Percentiles rank a stretch among this genome's conserved stretches.
phyloP scores from a whole-genome alignment of 2,797 vertebrate species.

The Morelia viridis region DNA sequence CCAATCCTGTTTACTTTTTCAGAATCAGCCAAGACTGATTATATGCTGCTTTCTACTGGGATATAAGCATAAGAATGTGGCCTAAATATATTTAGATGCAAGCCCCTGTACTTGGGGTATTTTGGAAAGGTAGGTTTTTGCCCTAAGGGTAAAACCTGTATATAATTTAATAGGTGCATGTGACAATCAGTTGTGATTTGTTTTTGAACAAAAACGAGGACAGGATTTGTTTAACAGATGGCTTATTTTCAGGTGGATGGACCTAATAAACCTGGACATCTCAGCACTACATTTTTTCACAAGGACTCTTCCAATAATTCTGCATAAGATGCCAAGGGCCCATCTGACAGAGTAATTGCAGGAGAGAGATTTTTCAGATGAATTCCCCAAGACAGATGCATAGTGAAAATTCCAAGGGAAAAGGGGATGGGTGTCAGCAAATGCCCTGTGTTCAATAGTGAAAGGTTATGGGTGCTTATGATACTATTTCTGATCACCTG shows the following conservation, averaged over 20 bases:
- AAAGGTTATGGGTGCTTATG: not conserved
- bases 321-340: conserved; percentile 8
- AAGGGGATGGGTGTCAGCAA: not conserved
- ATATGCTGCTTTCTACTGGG: not conserved
- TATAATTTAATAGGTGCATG: not conserved
- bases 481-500: not conserved
- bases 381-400: conserved; percentile 24
- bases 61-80: not conserved
- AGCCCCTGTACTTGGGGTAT: not conserved
- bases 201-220: not conserved
- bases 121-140: not conserved
- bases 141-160: not conserved
- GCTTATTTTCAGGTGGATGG: conserved; percentile 29
- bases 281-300: conserved; percentile 7
- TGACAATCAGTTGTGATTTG: not conserved
- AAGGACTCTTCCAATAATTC: conserved; percentile 2
- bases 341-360: conserved; percentile 29
- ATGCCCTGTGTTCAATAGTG: not conserved
- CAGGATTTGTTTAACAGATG: conserved; percentile 21
- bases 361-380: conserved; percentile 20
- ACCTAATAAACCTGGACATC: conserved; percentile 16
- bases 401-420: conserved; percentile 20
- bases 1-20: not conserved
- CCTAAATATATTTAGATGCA: not conserved
- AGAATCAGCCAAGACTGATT: not conserved